phyloP scores from a whole-genome alignment of 2,113 vertebrate species.

The Lampris incognitus region DNA sequence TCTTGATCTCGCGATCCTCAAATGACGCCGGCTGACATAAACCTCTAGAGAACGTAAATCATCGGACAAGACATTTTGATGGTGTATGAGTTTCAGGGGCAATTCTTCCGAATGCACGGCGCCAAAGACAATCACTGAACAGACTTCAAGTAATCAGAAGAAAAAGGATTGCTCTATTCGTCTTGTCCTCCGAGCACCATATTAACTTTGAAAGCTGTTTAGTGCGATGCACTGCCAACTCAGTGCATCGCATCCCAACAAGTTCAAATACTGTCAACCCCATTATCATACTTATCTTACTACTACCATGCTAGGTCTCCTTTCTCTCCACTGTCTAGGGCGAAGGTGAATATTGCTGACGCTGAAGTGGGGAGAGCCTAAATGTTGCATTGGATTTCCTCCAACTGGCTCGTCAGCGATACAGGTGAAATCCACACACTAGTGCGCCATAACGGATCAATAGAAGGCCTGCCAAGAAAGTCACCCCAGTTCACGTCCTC shows the following conservation, averaged over 20 bases:
- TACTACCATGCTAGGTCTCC: conserved; percentile 18
- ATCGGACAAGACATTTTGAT: too few species aligned
- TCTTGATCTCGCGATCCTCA: too few species aligned
- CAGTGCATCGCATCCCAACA: background rate
- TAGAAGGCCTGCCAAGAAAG: conserved; percentile 52
- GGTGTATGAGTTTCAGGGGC: too few species aligned
- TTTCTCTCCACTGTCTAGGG: conserved; percentile 23
- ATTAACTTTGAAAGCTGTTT: too few species aligned
- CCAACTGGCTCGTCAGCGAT: conserved; percentile 67
- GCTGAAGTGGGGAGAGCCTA: conserved; percentile 40
- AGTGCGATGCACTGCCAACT: background rate
- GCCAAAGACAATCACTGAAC: too few species aligned
- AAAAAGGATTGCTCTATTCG: too few species aligned
- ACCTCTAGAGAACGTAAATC: too few species aligned
- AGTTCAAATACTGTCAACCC: conserved; percentile 7
- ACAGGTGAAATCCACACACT: conserved; percentile 69
- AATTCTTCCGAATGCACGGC: too few species aligned
- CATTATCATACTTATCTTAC: background rate
- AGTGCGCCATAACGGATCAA: conserved; percentile 49
- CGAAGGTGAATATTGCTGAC: conserved; percentile 42
- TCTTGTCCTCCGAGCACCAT: too few species aligned
- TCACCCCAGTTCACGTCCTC: conserved; percentile 31
- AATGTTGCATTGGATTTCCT: conserved; percentile 67
- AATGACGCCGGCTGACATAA: too few species aligned
- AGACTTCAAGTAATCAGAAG: too few species aligned